A percentile compares a stretch with the other conserved stretches of the same genome.
Evolutionary conservation across 2,888 invertebrate species (phyloP).

Genomic region (Athetis lepigone): DNA sequence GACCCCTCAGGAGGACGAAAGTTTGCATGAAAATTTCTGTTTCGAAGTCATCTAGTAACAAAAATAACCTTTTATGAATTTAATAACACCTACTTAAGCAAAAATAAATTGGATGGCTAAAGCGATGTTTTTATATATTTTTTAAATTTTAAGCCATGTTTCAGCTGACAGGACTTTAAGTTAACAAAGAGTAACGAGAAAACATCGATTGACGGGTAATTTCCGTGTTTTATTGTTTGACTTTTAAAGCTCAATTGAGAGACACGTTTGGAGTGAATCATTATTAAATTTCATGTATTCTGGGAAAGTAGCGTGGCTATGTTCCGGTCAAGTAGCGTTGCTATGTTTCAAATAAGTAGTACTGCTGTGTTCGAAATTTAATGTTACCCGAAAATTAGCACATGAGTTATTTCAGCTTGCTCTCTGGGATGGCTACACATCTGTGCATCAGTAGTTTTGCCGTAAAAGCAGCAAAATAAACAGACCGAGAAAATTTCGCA

Average conservation of each 20-base stretch:
- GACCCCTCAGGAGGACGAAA: too few species aligned
- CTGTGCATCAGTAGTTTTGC: too few species aligned
- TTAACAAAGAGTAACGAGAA: slow-evolving; percentile 28
- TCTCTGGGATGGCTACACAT: too few species aligned
- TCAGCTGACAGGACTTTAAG: slow-evolving; percentile 26
- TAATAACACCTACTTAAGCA: slow-evolving; percentile 18
- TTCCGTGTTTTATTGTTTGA: slow-evolving; percentile 6
- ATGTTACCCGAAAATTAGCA: too few species aligned
- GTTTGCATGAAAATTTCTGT: too few species aligned
- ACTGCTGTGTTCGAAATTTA: too few species aligned
- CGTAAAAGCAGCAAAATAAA: too few species aligned
- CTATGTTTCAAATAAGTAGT: too few species aligned
- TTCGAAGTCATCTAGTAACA: neutral
- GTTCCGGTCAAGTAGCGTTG: too few species aligned
- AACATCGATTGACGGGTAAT: slow-evolving; percentile 16
- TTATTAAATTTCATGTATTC: neutral
- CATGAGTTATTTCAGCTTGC: too few species aligned
- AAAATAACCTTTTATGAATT: slow-evolving; percentile 18
- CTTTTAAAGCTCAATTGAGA: neutral
- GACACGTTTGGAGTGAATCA: neutral
- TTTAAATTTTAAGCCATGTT: slow-evolving; percentile 23
- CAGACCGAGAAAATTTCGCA: too few species aligned
- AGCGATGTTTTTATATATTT: slow-evolving; percentile 20
- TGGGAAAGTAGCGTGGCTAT: neutral
- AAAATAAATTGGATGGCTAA: slow-evolving; percentile 37